Conservation (phyloP, 2,797 vertebrate species). For the Megaceryle alcyon region DNA sequence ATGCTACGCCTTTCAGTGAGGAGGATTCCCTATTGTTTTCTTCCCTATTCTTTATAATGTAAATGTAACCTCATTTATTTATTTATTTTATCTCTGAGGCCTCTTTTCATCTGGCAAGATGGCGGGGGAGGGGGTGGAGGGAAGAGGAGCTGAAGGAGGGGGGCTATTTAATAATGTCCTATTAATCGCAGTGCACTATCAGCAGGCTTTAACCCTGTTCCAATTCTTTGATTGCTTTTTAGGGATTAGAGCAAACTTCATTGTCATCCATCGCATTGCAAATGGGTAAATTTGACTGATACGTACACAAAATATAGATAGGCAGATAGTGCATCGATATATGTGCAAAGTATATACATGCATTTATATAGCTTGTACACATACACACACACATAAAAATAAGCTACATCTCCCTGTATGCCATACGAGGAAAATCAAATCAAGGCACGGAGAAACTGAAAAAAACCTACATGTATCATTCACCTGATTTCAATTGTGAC, state of each 20-base stretch:
- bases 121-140: neutral
- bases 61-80: conserved; percentile 69
- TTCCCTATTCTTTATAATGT: conserved; percentile 68
- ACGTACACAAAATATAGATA: conserved; percentile 70
- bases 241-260: conserved; percentile 82
- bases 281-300: conserved; percentile 81
- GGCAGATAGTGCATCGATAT: neutral
- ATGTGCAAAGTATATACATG: conserved; percentile 44
- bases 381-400: conserved; percentile 73
- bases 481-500: conserved; percentile 99
- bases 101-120: conserved; percentile 65
- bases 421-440: conserved; percentile 82
- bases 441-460: conserved; percentile 83
- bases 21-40: conserved; percentile 73
- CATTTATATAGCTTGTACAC: conserved; percentile 69
- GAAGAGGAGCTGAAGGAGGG: conserved; percentile 25
- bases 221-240: conserved; percentile 81
- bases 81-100: conserved; percentile 59
- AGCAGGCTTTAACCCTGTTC: conserved; percentile 67
- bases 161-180: conserved; percentile 74
- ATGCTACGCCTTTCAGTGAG: conserved; percentile 46
- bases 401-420: conserved; percentile 73
- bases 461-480: conserved; percentile 91
- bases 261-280: conserved; percentile 79
- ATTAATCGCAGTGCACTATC: conserved; percentile 73